Conservation (phyloP, 2,113 vertebrate genomes). For the Carlito syrichta region DNA sequence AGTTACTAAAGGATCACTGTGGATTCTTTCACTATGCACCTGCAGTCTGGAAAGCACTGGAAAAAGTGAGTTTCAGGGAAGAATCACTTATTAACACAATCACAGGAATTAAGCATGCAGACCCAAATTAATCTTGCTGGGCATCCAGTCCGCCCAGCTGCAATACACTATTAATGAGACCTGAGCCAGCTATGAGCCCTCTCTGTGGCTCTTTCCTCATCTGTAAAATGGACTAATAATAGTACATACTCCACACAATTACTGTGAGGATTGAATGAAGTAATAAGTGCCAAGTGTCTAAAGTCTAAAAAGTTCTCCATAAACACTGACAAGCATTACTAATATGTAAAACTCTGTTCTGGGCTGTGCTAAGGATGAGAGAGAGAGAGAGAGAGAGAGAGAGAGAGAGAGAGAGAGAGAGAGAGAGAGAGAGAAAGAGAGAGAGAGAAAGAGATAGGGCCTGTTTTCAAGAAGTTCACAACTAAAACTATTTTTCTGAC, state of each 20-base stretch:
- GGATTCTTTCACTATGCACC: not conserved
- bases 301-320: not conserved
- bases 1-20: not conserved
- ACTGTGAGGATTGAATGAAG: not conserved
- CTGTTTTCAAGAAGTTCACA: not conserved
- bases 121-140: not conserved
- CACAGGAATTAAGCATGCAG: too few species aligned
- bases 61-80: not conserved
- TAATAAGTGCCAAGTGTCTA: not conserved
- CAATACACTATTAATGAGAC: accelerated
- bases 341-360: accelerated
- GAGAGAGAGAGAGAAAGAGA: too few species aligned
- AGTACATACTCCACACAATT: not conserved
- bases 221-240: not conserved
- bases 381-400: not conserved
- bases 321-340: accelerated
- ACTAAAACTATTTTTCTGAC: not conserved
- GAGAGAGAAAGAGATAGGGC: not conserved
- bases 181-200: accelerated
- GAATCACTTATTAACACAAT: not conserved
- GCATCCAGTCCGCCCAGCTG: not conserved
- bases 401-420: too few species aligned
- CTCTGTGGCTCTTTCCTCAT: not conserved
- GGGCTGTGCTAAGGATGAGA: not conserved
- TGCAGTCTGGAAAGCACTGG: not conserved